phyloP scores from a whole-genome alignment of 2,113 vertebrate genomes.

The Erinaceus europaeus region DNA sequence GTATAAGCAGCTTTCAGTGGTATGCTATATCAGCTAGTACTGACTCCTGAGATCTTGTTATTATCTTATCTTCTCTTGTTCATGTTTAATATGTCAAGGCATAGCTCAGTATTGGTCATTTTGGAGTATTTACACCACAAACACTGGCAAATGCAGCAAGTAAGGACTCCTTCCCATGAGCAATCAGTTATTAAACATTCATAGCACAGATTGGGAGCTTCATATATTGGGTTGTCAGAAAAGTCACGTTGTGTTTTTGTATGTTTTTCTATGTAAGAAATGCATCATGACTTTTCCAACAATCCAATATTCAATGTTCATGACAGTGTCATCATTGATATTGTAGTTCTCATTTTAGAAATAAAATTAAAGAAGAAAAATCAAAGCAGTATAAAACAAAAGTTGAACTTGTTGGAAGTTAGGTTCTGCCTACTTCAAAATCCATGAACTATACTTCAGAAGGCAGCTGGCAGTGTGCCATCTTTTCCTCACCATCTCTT shows the following conservation, averaged over 20 bases:
- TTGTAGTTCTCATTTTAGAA: background rate
- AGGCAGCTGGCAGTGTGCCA: background rate
- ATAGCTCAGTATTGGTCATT: background rate
- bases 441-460: background rate
- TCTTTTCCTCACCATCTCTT: background rate
- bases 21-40: background rate
- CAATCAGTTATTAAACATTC: background rate
- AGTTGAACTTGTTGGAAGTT: background rate
- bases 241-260: too few species aligned
- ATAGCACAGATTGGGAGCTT: background rate
- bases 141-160: slow-evolving; percentile 3
- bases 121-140: background rate
- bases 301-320: slow-evolving; percentile 3
- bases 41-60: background rate
- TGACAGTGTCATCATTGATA: background rate
- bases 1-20: background rate
- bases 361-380: background rate
- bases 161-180: background rate
- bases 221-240: too few species aligned
- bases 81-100: background rate
- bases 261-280: too few species aligned
- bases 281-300: too few species aligned
- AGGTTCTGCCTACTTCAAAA: background rate
- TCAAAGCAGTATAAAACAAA: background rate
- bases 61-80: slow-evolving; percentile 21